These are phyloP conservation scores for Conomelus anceps DNA, from an alignment of 2,888 invertebrate species.

Conservation along the genomic window DNA sequence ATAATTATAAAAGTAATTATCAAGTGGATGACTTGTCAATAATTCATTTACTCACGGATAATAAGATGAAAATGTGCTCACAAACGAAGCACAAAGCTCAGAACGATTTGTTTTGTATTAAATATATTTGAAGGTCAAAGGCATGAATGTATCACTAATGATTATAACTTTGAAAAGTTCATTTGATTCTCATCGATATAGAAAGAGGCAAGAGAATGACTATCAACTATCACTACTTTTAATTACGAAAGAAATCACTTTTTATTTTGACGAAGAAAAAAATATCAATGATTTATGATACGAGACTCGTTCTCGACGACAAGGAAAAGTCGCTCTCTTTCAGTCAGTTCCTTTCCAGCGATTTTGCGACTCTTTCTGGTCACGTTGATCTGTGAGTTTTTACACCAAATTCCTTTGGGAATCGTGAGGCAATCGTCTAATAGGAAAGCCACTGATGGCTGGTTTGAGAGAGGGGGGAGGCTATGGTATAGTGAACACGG, in stretches of 20 bases:
- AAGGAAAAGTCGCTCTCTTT: background rate
- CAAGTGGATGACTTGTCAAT: no score
- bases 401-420: background rate
- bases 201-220: no score
- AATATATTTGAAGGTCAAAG: no score
- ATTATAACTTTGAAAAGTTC: no score
- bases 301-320: background rate
- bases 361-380: background rate
- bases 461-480: background rate
- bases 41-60: no score
- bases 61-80: no score
- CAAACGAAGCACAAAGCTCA: no score
- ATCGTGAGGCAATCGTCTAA: background rate
- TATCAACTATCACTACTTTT: background rate
- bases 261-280: background rate
- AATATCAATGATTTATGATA: background rate
- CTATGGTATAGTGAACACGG: background rate
- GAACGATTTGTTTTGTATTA: no score
- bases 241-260: background rate
- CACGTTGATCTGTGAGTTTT: background rate
- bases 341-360: background rate
- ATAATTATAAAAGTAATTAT: no score
- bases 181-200: no score
- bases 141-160: no score
- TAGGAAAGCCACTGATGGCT: background rate